These are phyloP conservation scores for Calonectris borealis DNA, from an alignment of 2,113 vertebrate genomes.

Conservation along the genomic window DNA sequence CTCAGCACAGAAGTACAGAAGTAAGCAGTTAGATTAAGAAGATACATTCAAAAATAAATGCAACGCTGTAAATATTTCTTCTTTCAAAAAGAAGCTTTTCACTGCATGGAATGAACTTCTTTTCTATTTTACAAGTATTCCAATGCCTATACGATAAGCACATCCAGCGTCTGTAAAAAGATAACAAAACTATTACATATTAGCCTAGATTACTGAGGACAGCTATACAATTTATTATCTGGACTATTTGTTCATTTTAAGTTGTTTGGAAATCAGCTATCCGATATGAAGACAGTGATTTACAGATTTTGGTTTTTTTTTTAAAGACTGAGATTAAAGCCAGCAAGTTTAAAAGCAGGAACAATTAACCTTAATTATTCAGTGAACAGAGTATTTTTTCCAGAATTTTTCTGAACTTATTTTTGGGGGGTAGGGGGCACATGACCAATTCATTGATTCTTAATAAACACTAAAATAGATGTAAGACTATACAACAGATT, in stretches of 20 bases:
- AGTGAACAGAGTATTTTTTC: not conserved
- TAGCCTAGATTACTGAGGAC: not conserved
- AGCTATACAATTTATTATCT: not conserved
- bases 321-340: not conserved
- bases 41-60: not conserved
- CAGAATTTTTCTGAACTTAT: not conserved
- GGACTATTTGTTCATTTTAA: not conserved
- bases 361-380: not conserved
- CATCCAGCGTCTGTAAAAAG: not conserved
- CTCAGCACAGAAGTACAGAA: not conserved
- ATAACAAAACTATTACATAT: not conserved
- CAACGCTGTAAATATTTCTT: not conserved
- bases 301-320: not conserved
- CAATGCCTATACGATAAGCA: not conserved
- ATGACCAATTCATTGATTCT: not conserved
- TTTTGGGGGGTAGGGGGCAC: not conserved
- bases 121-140: slow-evolving; percentile 7
- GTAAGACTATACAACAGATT: not conserved
- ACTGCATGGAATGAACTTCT: not conserved
- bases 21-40: not conserved
- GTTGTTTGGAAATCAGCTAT: not conserved
- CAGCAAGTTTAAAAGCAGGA: not conserved
- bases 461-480: not conserved
- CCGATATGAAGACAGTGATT: not conserved
- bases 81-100: not conserved